Conservation (phyloP, 2,797 vertebrate species). For the Tinamus major region DNA sequence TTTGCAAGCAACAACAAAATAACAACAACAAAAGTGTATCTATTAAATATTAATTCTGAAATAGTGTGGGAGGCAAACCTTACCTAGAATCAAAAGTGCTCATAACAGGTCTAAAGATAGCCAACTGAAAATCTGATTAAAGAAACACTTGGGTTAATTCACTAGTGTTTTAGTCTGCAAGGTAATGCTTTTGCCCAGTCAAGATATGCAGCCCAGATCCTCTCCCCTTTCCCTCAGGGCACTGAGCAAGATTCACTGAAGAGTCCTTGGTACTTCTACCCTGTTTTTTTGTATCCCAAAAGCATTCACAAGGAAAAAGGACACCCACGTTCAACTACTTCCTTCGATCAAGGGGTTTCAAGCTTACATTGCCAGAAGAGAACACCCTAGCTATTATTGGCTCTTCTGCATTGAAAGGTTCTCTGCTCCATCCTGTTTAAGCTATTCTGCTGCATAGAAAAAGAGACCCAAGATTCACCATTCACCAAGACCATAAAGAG, state of each 20-base stretch:
- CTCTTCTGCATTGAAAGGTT: not conserved
- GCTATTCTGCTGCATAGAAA: not conserved
- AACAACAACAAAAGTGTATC: not conserved
- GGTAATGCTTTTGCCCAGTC: not conserved
- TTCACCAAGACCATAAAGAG: not conserved
- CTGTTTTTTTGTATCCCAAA: not conserved
- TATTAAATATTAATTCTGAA: not conserved
- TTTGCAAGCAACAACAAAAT: not conserved
- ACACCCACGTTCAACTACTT: not conserved
- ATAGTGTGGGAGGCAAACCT: not conserved
- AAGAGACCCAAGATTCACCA: not conserved
- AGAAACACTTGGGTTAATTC: not conserved
- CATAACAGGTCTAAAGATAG: not conserved
- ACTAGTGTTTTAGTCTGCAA: not conserved
- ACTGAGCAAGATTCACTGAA: rapidly evolving
- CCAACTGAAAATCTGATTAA: not conserved
- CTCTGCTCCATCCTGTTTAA: not conserved
- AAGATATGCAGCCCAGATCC: not conserved
- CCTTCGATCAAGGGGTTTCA: not conserved
- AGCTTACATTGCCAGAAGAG: not conserved
- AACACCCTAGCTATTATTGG: not conserved
- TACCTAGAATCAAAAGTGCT: not conserved
- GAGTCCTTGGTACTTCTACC: not conserved
- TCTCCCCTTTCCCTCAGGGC: not conserved
- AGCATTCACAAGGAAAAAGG: not conserved